These are phyloP conservation scores for Mungos mungo DNA, from an alignment of 2,113 vertebrate species.

Conservation along the genomic window DNA sequence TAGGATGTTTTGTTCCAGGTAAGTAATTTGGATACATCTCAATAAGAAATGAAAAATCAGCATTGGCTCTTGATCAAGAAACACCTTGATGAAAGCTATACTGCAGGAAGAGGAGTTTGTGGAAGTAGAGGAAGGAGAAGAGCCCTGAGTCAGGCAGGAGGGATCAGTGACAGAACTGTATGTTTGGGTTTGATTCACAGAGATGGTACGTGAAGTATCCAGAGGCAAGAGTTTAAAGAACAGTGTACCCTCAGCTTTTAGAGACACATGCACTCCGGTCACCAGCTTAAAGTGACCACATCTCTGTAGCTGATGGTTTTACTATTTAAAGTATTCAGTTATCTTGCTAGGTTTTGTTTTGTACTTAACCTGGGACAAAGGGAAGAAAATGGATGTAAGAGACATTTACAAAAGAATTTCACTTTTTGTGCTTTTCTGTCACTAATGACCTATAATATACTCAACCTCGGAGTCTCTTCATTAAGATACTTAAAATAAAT, in stretches of 20 bases:
- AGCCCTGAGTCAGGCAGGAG: neutral
- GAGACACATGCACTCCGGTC: slow-evolving; percentile 3
- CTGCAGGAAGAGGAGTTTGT: neutral
- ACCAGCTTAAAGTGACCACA: neutral
- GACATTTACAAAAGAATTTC: slow-evolving; percentile 49
- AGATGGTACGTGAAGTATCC: neutral
- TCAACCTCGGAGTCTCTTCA: slow-evolving; percentile 10
- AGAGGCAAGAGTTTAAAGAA: neutral
- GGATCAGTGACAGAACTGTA: too few relatives aligned
- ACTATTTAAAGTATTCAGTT: slow-evolving; percentile 54
- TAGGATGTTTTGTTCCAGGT: neutral
- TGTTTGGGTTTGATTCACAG: neutral
- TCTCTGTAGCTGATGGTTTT: slow-evolving; percentile 11
- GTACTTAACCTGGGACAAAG: slow-evolving; percentile 45
- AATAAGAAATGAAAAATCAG: neutral
- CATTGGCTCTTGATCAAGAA: neutral
- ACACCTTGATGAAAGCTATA: neutral
- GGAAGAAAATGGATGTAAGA: slow-evolving; percentile 32
- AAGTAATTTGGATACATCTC: neutral
- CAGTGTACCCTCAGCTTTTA: neutral
- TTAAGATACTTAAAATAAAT: slow-evolving; percentile 63
- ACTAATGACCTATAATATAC: slow-evolving; percentile 48
- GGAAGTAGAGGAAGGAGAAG: neutral
- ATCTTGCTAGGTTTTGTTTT: neutral
- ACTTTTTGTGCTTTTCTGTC: slow-evolving; percentile 46